Percentiles rank a stretch among this genome's conserved stretches.
These are phyloP conservation scores for Apodemus agrarius DNA, from an alignment of 2,797 vertebrate genomes.

Conservation along the genomic window DNA sequence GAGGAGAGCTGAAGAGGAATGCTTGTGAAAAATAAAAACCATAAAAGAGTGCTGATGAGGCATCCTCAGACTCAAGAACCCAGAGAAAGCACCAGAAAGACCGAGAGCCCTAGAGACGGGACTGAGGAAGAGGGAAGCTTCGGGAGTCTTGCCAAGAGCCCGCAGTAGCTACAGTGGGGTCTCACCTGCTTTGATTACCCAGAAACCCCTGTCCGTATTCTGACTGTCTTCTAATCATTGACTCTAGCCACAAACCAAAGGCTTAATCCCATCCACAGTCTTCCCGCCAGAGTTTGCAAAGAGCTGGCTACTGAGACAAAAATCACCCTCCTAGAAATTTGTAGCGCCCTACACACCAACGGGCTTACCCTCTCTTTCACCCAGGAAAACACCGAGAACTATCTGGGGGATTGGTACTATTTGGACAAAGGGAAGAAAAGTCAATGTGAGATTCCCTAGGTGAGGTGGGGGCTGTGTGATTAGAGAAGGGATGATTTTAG, in stretches of 20 bases:
- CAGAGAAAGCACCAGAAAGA: not conserved
- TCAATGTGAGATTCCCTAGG: constrained; percentile 78
- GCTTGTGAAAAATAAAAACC: constrained; percentile 71
- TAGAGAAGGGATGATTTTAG: constrained; percentile 81
- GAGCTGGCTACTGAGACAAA: not conserved
- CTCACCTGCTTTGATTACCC: not conserved
- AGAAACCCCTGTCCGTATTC: not conserved
- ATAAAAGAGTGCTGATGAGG: constrained; percentile 70
- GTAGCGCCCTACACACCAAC: constrained; percentile 31
- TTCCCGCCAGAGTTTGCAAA: not conserved
- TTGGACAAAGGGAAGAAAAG: constrained; percentile 77
- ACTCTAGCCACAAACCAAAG: not conserved
- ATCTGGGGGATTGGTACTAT: not conserved
- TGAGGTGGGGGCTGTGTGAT: constrained; percentile 79
- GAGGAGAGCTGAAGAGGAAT: constrained; percentile 70
- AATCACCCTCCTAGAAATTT: constrained; percentile 26
- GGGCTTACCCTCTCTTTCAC: constrained; percentile 59
- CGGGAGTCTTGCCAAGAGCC: rapidly evolving
- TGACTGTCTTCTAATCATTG: not conserved
- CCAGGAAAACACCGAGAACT: constrained; percentile 56
- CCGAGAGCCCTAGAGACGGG: not conserved
- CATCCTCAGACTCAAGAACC: constrained; percentile 1
- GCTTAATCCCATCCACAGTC: not conserved
- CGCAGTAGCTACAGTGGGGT: not conserved
- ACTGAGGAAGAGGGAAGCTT: not conserved